Percentiles rank a stretch among this genome's conserved stretches.
Conservation (phyloP, 2,888 invertebrate species). For the Conchocele bisecta region DNA sequence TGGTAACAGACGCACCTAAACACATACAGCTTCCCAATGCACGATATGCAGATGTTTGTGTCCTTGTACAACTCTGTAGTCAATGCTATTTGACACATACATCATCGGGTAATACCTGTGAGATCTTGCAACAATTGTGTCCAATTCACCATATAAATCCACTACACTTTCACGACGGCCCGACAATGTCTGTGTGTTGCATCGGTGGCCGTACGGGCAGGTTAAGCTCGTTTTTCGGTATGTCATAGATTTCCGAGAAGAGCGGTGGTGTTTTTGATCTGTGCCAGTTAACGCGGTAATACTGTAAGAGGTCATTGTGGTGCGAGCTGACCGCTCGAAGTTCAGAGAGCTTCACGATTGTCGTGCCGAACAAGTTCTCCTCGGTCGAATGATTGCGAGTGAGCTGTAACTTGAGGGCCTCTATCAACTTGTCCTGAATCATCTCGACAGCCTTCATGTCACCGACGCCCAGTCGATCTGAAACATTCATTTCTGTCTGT, state of each 20-base stretch:
- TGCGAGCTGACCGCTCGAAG: conserved; percentile 91
- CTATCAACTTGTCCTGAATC: conserved; percentile 91
- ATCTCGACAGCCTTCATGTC: conserved; percentile 91
- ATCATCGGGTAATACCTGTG: too few species aligned
- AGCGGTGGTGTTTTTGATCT: conserved; percentile 92
- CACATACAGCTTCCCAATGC: too few species aligned
- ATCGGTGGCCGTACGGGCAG: background rate
- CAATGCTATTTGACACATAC: too few species aligned
- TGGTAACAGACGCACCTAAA: too few species aligned
- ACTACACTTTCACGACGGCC: too few species aligned
- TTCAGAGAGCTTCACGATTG: conserved; percentile 88
- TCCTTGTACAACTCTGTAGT: too few species aligned
- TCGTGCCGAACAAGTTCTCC: conserved; percentile 85
- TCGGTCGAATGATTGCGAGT: conserved; percentile 86
- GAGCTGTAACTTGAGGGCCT: conserved; percentile 92
- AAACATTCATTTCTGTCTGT: too few species aligned
- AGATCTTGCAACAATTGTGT: too few species aligned
- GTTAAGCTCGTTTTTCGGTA: conserved; percentile 82
- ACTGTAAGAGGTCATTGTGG: conserved; percentile 90
- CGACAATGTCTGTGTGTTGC: too few species aligned
- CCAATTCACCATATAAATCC: too few species aligned
- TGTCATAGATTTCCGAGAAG: conserved; percentile 98
- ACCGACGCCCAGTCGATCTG: conserved; percentile 91
- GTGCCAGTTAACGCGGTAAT: conserved; percentile 92
- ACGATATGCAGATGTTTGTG: too few species aligned